phyloP scores from a whole-genome alignment of 64 coral and sea anemone species.

The Montipora sp. region DNA sequence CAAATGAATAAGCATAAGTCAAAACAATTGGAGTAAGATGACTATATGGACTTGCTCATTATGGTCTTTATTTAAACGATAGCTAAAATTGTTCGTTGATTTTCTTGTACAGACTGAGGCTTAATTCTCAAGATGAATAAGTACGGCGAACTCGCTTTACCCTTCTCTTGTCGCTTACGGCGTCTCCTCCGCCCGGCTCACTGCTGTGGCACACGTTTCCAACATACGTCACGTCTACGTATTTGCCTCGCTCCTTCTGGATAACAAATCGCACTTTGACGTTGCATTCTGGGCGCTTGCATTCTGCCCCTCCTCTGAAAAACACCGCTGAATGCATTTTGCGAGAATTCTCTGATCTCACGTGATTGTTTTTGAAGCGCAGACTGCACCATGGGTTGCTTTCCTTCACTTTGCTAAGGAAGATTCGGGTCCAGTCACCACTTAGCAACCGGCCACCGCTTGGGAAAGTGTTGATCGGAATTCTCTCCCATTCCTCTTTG shows the following conservation, averaged over 20 bases:
- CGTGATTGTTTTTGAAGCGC: conserved; percentile 55
- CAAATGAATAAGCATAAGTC: neutral
- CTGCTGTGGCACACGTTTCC: conserved; percentile 27
- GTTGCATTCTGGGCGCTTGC: conserved; percentile 47
- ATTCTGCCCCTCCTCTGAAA: conserved; percentile 53
- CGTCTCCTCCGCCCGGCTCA: conserved; percentile 2
- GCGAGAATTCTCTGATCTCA: conserved; percentile 48
- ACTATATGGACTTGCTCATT: neutral
- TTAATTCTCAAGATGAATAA: neutral
- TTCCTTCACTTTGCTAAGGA: conserved; percentile 42
- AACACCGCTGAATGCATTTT: conserved; percentile 53
- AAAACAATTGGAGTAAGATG: neutral
- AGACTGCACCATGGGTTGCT: conserved; percentile 58
- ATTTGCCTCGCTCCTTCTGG: conserved; percentile 43
- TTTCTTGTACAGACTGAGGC: neutral
- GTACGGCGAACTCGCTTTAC: conserved; percentile 17
- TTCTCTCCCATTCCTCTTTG: conserved; percentile 32
- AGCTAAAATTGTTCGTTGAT: neutral
- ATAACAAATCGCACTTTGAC: conserved; percentile 47
- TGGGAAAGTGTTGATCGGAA: conserved; percentile 42
- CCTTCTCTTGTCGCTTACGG: neutral
- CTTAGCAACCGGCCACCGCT: conserved; percentile 49
- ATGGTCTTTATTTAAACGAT: neutral
- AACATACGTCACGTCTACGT: conserved; percentile 33
- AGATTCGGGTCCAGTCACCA: conserved; percentile 51